phyloP scores from a whole-genome alignment of 2,888 invertebrate genomes.

The Cantharis nigra region DNA sequence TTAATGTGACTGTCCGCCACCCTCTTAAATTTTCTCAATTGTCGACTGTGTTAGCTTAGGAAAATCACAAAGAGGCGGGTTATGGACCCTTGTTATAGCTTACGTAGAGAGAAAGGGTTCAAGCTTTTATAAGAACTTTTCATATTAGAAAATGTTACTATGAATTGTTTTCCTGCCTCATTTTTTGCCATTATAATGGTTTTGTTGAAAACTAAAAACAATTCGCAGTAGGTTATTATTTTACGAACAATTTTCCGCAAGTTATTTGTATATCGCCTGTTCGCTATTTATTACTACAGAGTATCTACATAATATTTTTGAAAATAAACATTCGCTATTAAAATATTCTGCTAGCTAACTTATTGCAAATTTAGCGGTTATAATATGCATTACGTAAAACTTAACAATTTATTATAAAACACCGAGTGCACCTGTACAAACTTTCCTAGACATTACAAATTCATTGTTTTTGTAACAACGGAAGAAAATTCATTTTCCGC shows the following conservation, averaged over 20 bases:
- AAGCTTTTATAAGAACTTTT: slow-evolving; percentile 9
- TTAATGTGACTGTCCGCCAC: slow-evolving; percentile 22
- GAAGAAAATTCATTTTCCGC: not conserved
- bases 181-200: not conserved
- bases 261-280: not conserved
- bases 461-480: not conserved
- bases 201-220: not conserved
- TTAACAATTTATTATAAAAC: not conserved
- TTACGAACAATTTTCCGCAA: not conserved
- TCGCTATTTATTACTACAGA: not conserved
- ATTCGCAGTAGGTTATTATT: not conserved
- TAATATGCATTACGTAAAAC: not conserved
- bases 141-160: not conserved
- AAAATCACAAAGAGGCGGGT: slow-evolving; percentile 25
- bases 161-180: not conserved
- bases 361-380: not conserved
- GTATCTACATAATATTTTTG: not conserved
- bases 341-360: not conserved
- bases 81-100: slow-evolving; percentile 25
- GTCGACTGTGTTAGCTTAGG: slow-evolving; percentile 23
- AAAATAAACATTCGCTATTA: not conserved
- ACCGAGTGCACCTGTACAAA: not conserved
- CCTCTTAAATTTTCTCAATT: slow-evolving; percentile 27
- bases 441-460: not conserved
- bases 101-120: slow-evolving; percentile 19